Percentiles rank a stretch among this genome's conserved stretches.
Conservation (phyloP, 2,888 invertebrate genomes). For the Chrysodeixis includens region DNA sequence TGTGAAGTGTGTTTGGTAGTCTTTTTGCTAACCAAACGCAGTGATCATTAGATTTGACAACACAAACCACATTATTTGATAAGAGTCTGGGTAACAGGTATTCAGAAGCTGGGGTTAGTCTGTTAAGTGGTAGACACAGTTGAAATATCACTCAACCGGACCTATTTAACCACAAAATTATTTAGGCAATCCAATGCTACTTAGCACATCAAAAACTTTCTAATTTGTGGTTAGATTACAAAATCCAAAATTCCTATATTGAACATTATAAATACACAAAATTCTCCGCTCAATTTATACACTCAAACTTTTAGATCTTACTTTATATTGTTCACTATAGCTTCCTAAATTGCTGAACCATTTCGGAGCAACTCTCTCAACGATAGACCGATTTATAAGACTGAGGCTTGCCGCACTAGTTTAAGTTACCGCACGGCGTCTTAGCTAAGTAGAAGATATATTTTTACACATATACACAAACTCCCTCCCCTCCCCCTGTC, state of each 20-base stretch:
- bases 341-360: conserved; percentile 33
- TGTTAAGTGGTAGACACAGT: background rate
- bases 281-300: conserved; percentile 45
- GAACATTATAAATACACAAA: conserved; percentile 37
- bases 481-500: conserved; percentile 63
- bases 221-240: background rate
- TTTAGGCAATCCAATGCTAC: background rate
- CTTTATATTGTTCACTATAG: conserved; percentile 43
- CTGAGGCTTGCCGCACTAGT: conserved; percentile 74
- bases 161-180: background rate
- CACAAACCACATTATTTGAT: background rate
- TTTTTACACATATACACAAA: conserved; percentile 79
- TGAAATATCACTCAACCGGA: background rate
- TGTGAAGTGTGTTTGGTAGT: background rate
- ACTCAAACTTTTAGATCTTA: conserved; percentile 24
- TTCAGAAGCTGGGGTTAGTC: background rate
- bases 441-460: conserved; percentile 83
- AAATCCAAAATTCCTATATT: conserved; percentile 19
- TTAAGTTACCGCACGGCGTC: conserved; percentile 72
- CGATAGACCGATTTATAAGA: conserved; percentile 73
- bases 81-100: background rate
- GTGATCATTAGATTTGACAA: too few relatives aligned
- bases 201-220: background rate
- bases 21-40: background rate
- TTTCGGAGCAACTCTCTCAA: conserved; percentile 25